phyloP scores from a whole-genome alignment of 2,888 invertebrate species.

The Plagodis dolabraria region DNA sequence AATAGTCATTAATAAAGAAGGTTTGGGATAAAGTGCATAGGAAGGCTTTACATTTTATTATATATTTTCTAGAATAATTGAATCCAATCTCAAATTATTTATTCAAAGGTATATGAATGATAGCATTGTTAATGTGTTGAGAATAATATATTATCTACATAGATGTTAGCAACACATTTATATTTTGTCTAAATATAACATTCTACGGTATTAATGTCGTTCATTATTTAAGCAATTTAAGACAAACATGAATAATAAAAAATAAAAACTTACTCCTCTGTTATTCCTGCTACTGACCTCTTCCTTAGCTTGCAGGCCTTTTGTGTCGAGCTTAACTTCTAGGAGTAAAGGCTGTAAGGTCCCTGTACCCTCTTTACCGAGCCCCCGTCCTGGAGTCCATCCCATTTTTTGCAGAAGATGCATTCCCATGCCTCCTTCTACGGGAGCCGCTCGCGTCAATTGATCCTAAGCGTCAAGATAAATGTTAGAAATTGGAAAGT shows the following conservation, averaged over 20 bases:
- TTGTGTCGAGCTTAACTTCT: constrained; percentile 98
- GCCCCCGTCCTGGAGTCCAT: constrained; percentile 98
- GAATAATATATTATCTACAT: too few relatives aligned
- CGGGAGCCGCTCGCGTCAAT: constrained; percentile 94
- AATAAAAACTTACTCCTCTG: constrained; percentile 61
- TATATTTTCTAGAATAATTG: too few relatives aligned
- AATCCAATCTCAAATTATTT: too few relatives aligned
- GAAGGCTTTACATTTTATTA: too few relatives aligned
- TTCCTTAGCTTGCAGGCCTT: constrained; percentile 92
- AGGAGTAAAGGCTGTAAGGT: constrained; percentile 94
- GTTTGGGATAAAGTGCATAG: too few relatives aligned
- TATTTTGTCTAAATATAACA: too few relatives aligned
- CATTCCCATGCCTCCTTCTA: constrained; percentile 98
- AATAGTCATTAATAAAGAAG: too few relatives aligned
- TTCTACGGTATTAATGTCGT: too few relatives aligned
- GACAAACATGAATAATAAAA: constrained; percentile 6
- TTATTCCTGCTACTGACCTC: constrained; percentile 79
- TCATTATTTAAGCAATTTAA: constrained; percentile 1
- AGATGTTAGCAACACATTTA: too few relatives aligned
- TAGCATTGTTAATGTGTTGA: too few relatives aligned
- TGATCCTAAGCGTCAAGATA: constrained; percentile 89
- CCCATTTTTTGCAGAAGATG: constrained; percentile 99
- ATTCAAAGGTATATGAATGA: too few relatives aligned
- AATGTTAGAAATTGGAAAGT: constrained; percentile 14
- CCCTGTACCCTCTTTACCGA: constrained; percentile 98